Evolutionary conservation across 2,797 vertebrate species (phyloP).

Genomic region (Pseudotriccus pelzelni): DNA sequence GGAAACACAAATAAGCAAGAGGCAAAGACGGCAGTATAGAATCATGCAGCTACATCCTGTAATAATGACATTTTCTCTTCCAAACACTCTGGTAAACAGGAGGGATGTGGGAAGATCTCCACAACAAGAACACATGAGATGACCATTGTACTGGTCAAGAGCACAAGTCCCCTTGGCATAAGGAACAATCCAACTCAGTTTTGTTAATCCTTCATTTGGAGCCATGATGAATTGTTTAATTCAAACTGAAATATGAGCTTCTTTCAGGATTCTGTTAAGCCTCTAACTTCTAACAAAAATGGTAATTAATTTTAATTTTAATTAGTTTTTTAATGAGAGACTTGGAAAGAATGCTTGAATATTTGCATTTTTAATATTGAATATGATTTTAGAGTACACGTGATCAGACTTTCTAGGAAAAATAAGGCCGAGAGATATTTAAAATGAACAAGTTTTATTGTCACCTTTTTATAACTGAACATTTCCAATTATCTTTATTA

Average conservation of each 20-base stretch:
- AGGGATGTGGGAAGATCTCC: not conserved
- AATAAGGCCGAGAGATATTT: not conserved
- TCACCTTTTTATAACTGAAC: not conserved
- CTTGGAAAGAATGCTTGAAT: slow-evolving; percentile 40
- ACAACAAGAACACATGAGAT: not conserved
- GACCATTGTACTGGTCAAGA: not conserved
- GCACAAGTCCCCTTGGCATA: not conserved
- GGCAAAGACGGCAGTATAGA: not conserved
- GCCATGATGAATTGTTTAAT: slow-evolving; percentile 1
- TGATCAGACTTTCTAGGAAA: slow-evolving; percentile 29
- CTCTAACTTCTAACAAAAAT: slow-evolving; percentile 54
- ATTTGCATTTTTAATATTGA: slow-evolving; percentile 48
- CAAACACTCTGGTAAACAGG: not conserved
- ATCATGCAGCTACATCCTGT: not conserved
- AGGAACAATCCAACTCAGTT: not conserved
- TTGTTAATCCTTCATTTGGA: slow-evolving; percentile 19
- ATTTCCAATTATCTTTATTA: not conserved
- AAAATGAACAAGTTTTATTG: not conserved
- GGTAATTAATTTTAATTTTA: slow-evolving; percentile 58
- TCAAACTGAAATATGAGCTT: not conserved
- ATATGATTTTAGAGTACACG: not conserved
- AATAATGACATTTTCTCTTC: not conserved
- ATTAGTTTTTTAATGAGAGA: slow-evolving; percentile 47
- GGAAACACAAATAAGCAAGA: not conserved
- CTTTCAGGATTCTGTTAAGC: slow-evolving; percentile 21